A percentile compares a stretch with the other conserved stretches of the same genome.
These are phyloP conservation scores for Hippopotamus amphibius DNA, from an alignment of 2,113 vertebrate species.

Conservation along the genomic window DNA sequence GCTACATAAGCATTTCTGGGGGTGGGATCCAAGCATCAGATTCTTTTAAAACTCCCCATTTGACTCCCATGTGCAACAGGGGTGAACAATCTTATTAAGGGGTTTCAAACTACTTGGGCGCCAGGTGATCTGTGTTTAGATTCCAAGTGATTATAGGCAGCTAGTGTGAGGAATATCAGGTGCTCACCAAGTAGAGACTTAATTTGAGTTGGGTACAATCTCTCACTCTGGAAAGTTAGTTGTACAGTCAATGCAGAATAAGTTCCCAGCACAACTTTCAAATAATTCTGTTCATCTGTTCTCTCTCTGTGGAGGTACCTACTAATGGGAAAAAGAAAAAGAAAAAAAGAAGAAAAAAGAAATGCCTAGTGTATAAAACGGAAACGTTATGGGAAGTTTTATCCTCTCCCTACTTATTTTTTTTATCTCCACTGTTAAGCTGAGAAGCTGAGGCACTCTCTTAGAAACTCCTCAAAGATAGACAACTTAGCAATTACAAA, in stretches of 20 bases:
- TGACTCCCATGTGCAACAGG: background rate
- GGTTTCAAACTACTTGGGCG: background rate
- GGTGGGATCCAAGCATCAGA: background rate
- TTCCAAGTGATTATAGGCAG: background rate
- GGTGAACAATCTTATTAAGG: background rate
- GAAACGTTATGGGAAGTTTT: background rate
- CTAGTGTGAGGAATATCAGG: background rate
- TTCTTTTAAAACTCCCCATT: background rate
- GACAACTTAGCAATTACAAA: background rate
- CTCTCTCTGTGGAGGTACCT: background rate
- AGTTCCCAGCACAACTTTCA: conserved; percentile 9
- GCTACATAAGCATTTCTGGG: background rate
- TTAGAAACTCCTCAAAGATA: background rate
- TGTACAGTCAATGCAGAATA: background rate
- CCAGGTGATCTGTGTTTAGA: background rate
- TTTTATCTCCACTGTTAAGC: background rate
- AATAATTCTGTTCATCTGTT: background rate
- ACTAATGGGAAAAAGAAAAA: background rate
- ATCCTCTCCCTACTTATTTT: background rate
- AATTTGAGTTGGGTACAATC: background rate
- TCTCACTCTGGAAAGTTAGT: background rate
- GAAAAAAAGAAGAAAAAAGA: background rate
- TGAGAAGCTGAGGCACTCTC: background rate
- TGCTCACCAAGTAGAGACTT: background rate
- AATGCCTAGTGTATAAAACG: background rate